Evolutionary conservation across 2,888 invertebrate genomes (phyloP), one percentile per base, ranked within the genome.

Genomic region (Euspilapteryx auroguttella): DNA sequence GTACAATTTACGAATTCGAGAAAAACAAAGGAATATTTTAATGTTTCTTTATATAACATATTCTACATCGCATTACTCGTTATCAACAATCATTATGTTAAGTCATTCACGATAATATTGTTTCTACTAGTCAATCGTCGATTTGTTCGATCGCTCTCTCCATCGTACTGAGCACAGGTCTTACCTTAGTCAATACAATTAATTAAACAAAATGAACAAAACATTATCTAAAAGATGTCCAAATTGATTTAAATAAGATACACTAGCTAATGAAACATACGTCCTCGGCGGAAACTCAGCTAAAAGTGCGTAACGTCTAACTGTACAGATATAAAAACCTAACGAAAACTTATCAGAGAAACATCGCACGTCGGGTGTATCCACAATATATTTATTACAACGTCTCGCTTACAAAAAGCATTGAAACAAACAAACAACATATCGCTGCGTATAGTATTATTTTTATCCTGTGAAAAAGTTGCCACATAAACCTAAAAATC

Each of bases 71-170:
- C 66, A 69, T 68, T 69, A 73, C 59, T 68, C 57, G 46, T 64
- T 61, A 69, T 59, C 59, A 71, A 69, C 71, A 68, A 71, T 68
- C 69, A 69, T 69, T 68, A 66, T 68, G n/a, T 69, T 69, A 69
- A 42, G 49, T 61, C 63, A 69, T 55, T 64, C 63, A 57, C 57
- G 50, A 65, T 66, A 69, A 17, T 56, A 68, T 58, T 66, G 69
- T 49, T 52, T 57, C 69, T 71, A 73, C 62, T 21, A 26, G 25
- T 59, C 61, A 57, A 62, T 56, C 56, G 55, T 62, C 56, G 48
- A 61, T 65, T 71, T 71, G 68, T 66, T 71, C 69, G 65, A 56
- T 47, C 49, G 63, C 66, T 59, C 68, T 42, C 48, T 57, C 47
- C 42, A 55, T 54, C 8, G 5, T 17, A 17, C 17, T 17, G 57